Evolutionary conservation across 1,140 invertebrate genomes (phyloP).

Genomic region (Trypoxylus dichotomus): DNA sequence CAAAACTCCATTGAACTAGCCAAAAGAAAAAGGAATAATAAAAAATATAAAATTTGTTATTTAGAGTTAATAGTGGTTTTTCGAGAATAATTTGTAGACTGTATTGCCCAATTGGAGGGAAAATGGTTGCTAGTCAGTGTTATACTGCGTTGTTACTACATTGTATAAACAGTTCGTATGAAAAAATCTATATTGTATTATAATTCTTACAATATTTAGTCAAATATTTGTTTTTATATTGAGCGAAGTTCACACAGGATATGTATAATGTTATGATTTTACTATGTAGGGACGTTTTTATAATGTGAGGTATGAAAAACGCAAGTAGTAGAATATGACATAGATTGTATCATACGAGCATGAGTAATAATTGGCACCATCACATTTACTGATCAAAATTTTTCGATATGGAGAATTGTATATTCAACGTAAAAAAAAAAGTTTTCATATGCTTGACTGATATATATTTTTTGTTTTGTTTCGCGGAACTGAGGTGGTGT

Average conservation of each 20-base stretch:
- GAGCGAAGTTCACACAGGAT: background rate
- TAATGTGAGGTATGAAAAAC: background rate
- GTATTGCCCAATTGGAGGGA: constrained; percentile 36
- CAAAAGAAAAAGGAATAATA: constrained; percentile 32
- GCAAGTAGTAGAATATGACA: background rate
- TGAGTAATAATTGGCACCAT: constrained; percentile 27
- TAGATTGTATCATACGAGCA: constrained; percentile 27
- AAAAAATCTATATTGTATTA: constrained; percentile 26
- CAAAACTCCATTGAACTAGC: constrained; percentile 38
- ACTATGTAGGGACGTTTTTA: background rate
- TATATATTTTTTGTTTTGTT: constrained; percentile 22
- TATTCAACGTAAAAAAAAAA: constrained; percentile 26
- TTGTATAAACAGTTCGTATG: constrained; percentile 41
- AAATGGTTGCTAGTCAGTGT: constrained; percentile 50
- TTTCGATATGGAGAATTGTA: constrained; percentile 30
- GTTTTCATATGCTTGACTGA: constrained; percentile 34
- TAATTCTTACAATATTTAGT: constrained; percentile 5
- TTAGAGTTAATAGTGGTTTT: constrained; percentile 29
- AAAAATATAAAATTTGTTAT: constrained; percentile 30
- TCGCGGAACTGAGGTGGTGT: background rate
- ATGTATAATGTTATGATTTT: background rate
- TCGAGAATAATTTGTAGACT: constrained; percentile 42
- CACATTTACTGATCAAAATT: constrained; percentile 27
- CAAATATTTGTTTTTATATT: constrained; percentile 16
- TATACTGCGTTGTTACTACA: constrained; percentile 45